Conservation (phyloP, 2,888 invertebrate genomes). For the Villa cingulata region DNA sequence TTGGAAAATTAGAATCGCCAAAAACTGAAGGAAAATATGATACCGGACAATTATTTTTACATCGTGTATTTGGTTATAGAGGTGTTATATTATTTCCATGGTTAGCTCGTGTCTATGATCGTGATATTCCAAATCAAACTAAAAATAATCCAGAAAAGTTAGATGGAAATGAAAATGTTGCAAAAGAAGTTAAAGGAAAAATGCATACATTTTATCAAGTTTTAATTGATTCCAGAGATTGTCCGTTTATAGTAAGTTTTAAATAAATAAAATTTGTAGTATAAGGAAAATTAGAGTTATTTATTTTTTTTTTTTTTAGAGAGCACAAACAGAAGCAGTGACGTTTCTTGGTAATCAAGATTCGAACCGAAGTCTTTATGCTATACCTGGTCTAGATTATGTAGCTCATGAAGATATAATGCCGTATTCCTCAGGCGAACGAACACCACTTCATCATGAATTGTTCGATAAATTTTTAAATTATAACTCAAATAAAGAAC, state of each 20-base stretch:
- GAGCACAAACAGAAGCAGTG: slow-evolving; percentile 96
- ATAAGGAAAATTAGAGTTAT: background rate
- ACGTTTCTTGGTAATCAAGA: slow-evolving; percentile 95
- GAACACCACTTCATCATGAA: slow-evolving; percentile 85
- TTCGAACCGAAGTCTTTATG: slow-evolving; percentile 85
- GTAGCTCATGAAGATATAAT: slow-evolving; percentile 96
- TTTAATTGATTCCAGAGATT: slow-evolving; percentile 91
- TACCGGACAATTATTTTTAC: slow-evolving; percentile 90
- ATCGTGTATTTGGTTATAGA: slow-evolving; percentile 92
- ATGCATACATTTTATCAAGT: slow-evolving; percentile 96
- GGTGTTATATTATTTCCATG: slow-evolving; percentile 96
- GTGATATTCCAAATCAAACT: slow-evolving; percentile 65
- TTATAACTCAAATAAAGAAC: slow-evolving; percentile 63
- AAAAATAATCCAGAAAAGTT: slow-evolving; percentile 28
- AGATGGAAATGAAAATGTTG: slow-evolving; percentile 37
- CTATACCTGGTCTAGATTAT: slow-evolving; percentile 94
- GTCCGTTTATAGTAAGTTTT: slow-evolving; percentile 61
- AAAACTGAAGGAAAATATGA: slow-evolving; percentile 81
- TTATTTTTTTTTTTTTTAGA: slow-evolving; percentile 33
- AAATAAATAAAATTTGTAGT: background rate
- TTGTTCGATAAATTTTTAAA: slow-evolving; percentile 90
- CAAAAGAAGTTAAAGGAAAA: slow-evolving; percentile 78
- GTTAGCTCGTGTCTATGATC: slow-evolving; percentile 88
- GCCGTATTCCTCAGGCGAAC: slow-evolving; percentile 81
- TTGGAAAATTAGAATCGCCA: slow-evolving; percentile 78